Base-by-base conservation (phyloP, 2,113 vertebrate species). In the Hipposideros armiger region DNA sequence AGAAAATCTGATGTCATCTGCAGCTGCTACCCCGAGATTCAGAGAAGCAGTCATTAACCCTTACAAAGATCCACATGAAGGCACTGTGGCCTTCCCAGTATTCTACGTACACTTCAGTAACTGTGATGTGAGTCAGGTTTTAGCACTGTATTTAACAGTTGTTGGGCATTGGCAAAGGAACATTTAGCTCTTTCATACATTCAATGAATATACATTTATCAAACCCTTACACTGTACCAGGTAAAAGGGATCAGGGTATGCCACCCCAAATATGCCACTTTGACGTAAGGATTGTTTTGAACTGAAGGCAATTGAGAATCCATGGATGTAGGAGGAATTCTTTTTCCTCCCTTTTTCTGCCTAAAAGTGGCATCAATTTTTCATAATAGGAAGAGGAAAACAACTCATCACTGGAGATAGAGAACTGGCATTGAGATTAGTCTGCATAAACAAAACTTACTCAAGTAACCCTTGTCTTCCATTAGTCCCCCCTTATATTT, bases 1-100 rank as follows among this genome's bases (percentile, higher is more conserved):
- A 95, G 97, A 97, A 98, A 98, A 97, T 95, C 95, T 98, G 97
- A 97, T 97, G 98, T 98, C 94, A 98, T 97, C 93, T 96, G 95
- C 95, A 98, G 97, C 98, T 98, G 97, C 72, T 20, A 13, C 0
- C 0, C 64, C 2, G 2, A 96, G 73, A 97, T 97, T 98, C 96
- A 98, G 96, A 96, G 93, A 56, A 80, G 70, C 93, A 89, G 17
- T 13, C 94, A 67, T 97, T 97, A 98, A 96, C 97, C 78, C 95
- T 97, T 97, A 47, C 67, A 50, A 50, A 84, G 88, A 81, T 36
- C n/a, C 26, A 42, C 28, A 15, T 0, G 60, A 50, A 93, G 60
- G 83, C 47, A 26, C 67, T 1, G 2, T 11, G 70, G 87, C 36
- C 47, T 86, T 82, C 74, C 32, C 36, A 13, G 1, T 22, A 28